phyloP scores from a whole-genome alignment of 2,888 invertebrate species.

The Lasioglossum marginatum region DNA sequence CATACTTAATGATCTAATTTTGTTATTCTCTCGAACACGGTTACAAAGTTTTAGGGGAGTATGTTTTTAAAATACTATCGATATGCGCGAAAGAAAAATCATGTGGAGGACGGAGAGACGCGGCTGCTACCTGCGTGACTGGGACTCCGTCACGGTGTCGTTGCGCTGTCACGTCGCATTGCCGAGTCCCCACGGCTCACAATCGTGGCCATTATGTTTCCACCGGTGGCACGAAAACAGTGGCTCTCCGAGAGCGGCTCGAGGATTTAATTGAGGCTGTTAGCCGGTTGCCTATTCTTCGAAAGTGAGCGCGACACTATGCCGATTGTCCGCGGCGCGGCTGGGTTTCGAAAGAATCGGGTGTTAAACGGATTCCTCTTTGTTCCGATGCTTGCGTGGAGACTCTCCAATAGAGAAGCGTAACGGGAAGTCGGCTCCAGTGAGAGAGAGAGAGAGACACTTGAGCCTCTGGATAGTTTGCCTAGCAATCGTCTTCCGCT shows the following conservation, averaged over 20 bases:
- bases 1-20: not conserved
- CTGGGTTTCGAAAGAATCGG: not conserved
- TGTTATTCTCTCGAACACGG: not conserved
- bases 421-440: conserved; percentile 1
- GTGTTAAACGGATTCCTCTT: conserved; percentile 8
- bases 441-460: not conserved
- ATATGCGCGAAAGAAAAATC: not conserved
- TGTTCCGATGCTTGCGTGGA: not conserved
- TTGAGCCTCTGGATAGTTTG: not conserved
- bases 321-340: not conserved
- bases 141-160: conserved; percentile 40
- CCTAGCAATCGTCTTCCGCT: conserved; percentile 11
- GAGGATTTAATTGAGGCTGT: conserved; percentile 17
- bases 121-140: conserved; percentile 37
- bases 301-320: not conserved
- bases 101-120: not conserved
- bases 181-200: conserved; percentile 12
- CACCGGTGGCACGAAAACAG: conserved; percentile 33
- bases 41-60: not conserved
- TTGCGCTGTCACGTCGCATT: conserved; percentile 40
- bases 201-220: conserved; percentile 37
- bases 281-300: not conserved
- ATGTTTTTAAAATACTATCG: not conserved
- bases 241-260: conserved; percentile 13
- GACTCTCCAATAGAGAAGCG: not conserved